Evolutionary conservation across 2,113 vertebrate genomes (phyloP), one percentile per base, ranked within the genome.

Genomic region (Hiodon tergisus): DNA sequence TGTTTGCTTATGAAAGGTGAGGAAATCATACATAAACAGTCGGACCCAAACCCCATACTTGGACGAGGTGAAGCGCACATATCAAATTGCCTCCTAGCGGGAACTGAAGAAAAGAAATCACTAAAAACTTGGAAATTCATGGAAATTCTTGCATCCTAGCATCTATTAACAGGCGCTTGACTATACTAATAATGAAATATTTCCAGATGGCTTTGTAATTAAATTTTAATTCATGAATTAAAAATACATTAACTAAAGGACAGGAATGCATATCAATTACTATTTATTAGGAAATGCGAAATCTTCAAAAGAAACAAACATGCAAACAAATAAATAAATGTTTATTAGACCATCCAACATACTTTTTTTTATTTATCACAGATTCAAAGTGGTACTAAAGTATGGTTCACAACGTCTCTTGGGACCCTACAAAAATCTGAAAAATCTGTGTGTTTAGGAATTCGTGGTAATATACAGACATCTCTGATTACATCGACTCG

Each of bases 401-500:
- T 31, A 67, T 58, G 69, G 31, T 17, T 51, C 46, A n/a, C 70
- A 61, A 60, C 76, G 58, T 78, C 89, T 87, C 86, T 48, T 62
- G 88, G 87, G 88, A 89, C 75, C 76, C 71, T 60, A 83, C 79
- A 77, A 79, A 77, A 65, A 77, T 72, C 48, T 57, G 3, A 76
- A 86, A 85, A 86, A 82, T 80, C 63, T 72, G 82, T 80, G 79
- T 79, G 78, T 86, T 88, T 82, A 82, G 84, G 82, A 87, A 78
- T 85, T 84, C 81, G 79, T 73, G 80, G 81, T 82, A 86, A 85
- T 83, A 71, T 85, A 86, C 84, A 89, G 87, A 86, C 85, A 86
- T 82, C 78, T 84, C 84, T 76, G 90, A 91, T 92, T 88, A 80
- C 88, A 91, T 91, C 89, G 74, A 79, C 70, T 60, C 55, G 82